Base-by-base conservation (phyloP, 1,140 invertebrate species). In the Psix sp. region DNA sequence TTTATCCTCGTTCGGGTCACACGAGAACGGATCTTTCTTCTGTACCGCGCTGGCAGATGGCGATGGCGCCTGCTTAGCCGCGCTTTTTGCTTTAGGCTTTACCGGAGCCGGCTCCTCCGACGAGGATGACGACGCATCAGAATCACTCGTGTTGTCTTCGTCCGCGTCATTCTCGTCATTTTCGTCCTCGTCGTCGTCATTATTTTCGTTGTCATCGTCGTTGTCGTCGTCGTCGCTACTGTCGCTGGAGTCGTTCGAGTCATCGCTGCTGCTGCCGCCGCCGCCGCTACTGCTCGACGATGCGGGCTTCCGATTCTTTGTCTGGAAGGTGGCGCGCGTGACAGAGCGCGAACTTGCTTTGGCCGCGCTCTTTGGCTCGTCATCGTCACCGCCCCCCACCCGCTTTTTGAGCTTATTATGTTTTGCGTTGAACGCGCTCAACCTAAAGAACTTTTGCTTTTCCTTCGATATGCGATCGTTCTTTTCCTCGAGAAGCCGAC, bases 391-490 rank as follows among this genome's bases (percentile, higher is more conserved):
- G 74, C 83, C 84, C 79, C 81, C 83, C 77, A 81, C 84, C 77
- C 84, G 82, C 77, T 89, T 71, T 49, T 56, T 88, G 29, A 84
- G 42, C 59, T 86, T 87, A 70, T 79, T 83, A 71, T 90, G 89
- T 45, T 87, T 87, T 13, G 88, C 85, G 82, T 93, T 93, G 80
- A 93, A 93, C 48, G 91, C 92, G 75, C 91, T 93, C 78, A 91
- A 88, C 83, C 92, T 89, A 89, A 94, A 95, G 88, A 94, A 94
- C 84, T 94, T 94, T 87, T 94, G 93, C 87, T 94, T 94, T 86
- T 94, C 93, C 87, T 93, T 94, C 39, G 93, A 94, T 89, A 95
- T 93, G 77, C 90, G 90, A 84, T 93, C 92, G 82, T 90, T 90
- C 80, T 88, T 89, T 80, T 91, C 89, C 77, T 90, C 89, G 77